A percentile compares a stretch with the other conserved stretches of the same genome.
Evolutionary conservation across 2,113 vertebrate genomes (phyloP).

Genomic region (Puffinus mauretanicus): DNA sequence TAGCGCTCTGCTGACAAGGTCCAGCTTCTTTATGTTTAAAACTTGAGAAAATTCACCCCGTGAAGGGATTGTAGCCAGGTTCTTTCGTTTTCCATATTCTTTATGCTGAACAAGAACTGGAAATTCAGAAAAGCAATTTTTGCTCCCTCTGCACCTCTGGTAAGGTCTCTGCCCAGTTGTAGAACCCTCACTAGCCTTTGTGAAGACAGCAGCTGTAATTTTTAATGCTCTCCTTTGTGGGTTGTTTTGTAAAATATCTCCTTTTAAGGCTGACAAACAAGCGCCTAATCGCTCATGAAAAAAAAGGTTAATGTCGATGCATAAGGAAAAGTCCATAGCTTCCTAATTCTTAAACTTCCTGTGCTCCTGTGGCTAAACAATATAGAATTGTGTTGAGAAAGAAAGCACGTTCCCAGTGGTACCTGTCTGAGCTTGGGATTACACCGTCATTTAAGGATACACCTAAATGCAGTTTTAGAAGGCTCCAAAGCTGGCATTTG

Average conservation of each 20-base stretch:
- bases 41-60: background rate
- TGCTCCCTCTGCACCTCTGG: background rate
- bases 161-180: background rate
- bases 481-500: background rate
- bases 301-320: background rate
- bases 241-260: background rate
- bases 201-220: background rate
- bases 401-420: slow-evolving; percentile 49
- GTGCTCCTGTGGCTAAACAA: background rate
- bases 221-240: background rate
- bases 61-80: background rate
- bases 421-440: slow-evolving; percentile 40
- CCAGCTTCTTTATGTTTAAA: background rate
- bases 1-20: background rate
- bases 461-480: slow-evolving; percentile 10
- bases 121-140: background rate
- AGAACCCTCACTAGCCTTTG: background rate
- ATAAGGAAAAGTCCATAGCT: background rate
- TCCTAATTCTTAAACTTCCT: slow-evolving; percentile 13
- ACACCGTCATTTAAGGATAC: background rate
- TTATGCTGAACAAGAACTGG: background rate
- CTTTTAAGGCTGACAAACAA: background rate
- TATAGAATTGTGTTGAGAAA: background rate
- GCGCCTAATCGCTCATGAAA: background rate
- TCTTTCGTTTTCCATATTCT: background rate